Conservation (phyloP, 2,888 invertebrate genomes). For the Eilema sororculum region DNA sequence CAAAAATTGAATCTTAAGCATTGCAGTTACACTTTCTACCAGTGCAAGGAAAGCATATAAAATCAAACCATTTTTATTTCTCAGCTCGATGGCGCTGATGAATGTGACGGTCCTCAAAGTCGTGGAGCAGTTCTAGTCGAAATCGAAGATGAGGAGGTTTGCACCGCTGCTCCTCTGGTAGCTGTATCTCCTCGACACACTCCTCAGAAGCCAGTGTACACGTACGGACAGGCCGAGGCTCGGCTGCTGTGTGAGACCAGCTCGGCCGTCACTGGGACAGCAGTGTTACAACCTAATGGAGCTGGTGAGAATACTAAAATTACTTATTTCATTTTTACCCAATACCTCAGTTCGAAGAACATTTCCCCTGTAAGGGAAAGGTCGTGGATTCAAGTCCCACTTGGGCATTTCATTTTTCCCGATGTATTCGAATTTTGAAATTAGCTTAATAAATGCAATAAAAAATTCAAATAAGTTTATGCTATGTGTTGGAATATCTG, state of each 20-base stretch:
- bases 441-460: too few species aligned
- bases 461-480: too few species aligned
- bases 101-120: slow-evolving; percentile 77
- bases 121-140: slow-evolving; percentile 93
- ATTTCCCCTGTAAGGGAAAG: too few species aligned
- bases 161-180: slow-evolving; percentile 91
- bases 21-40: too few species aligned
- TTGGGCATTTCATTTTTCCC: too few species aligned
- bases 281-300: slow-evolving; percentile 77
- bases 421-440: too few species aligned
- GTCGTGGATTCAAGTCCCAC: too few species aligned
- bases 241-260: slow-evolving; percentile 81
- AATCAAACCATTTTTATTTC: background rate
- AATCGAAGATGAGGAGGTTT: slow-evolving; percentile 93
- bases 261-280: slow-evolving; percentile 79
- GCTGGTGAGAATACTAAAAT: slow-evolving; percentile 61
- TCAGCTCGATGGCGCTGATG: slow-evolving; percentile 72
- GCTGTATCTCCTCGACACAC: slow-evolving; percentile 88
- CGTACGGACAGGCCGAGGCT: slow-evolving; percentile 88
- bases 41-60: too few species aligned
- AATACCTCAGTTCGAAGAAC: too few species aligned
- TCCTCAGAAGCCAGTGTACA: slow-evolving; percentile 91
- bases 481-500: too few species aligned
- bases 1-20: too few species aligned
- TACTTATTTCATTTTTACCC: too few species aligned